Evolutionary conservation across 2,888 invertebrate species (phyloP), one percentile per base, ranked within the genome.

Genomic region (Pyrgus malvae): DNA sequence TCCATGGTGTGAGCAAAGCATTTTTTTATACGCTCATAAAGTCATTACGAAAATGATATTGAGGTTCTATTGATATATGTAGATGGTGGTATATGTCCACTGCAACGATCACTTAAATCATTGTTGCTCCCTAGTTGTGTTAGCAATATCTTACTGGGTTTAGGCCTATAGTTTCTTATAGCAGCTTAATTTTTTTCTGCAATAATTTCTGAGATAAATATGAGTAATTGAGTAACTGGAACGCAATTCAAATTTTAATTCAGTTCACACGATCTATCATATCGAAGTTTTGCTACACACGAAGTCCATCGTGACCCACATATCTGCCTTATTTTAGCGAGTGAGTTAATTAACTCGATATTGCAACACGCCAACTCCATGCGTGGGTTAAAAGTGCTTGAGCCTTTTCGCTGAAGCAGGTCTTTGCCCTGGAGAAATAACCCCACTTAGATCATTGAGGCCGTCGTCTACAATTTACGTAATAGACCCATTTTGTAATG

Each of bases 271-370:
- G 17, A 45, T 14, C 14, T n/a, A 11, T 23, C 16, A 16, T 16
- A 33, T 11, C 29, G n/a, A 17, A 16, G 1, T 37, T 12, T 33
- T 14, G 7, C 31, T 33, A 14, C 8, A 35, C 35, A 31, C 16
- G 23, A 25, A 27, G 25, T 11, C 37, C 29, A 49, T n/a, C 11
- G 35, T 25, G 35, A 17, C 51, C 51, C 35, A 51, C 19, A 51
- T 35, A 37, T 44, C 35, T 42, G 25, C 35, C 51, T 42, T 27
- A 37, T 51, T 44, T 44, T 51, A 44, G 42, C 17, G 35, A 21
- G 17, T 12, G 44, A 35, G 35, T 35, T 51, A 51, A 51, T 51
- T 44, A 44, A 51, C 51, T 6, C 38, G 21, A 38, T 38, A 38
- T 38, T 38, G 21, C 7, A 8, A n/a, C 41, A 35, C 23, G 41